Conservation (phyloP, 64 coral and sea anemone species). For the Montipora cactus region DNA sequence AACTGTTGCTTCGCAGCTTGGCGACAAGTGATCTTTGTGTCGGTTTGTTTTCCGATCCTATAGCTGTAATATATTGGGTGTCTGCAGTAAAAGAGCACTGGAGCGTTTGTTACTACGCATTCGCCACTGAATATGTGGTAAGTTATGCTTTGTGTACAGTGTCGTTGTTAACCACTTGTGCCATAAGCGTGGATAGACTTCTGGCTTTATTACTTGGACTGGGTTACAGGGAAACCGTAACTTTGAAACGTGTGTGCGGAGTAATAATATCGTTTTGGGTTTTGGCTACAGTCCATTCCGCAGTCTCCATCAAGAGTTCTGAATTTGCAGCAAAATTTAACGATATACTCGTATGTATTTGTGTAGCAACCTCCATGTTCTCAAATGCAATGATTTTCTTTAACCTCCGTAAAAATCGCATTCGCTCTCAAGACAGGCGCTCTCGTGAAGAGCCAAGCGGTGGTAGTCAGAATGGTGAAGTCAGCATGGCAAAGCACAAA, state of each 20-base stretch:
- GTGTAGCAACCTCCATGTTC: not conserved
- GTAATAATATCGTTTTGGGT: not conserved
- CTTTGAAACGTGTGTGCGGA: not conserved
- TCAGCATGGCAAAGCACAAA: not conserved
- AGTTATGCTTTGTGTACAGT: not conserved
- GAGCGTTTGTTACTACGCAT: too few species aligned
- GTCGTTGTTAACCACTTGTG: not conserved
- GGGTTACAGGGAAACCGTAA: not conserved
- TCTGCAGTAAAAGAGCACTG: too few species aligned
- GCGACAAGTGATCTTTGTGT: too few species aligned
- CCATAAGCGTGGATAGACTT: not conserved
- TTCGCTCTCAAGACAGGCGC: not conserved
- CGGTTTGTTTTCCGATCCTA: too few species aligned
- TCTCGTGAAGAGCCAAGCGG: not conserved
- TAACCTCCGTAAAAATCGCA: not conserved
- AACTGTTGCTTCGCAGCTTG: too few species aligned
- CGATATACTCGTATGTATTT: not conserved
- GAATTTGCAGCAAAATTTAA: not conserved
- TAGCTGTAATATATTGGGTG: too few species aligned
- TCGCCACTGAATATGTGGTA: too few species aligned
- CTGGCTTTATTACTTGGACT: not conserved
- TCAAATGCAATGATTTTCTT: not conserved
- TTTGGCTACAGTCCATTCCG: not conserved
- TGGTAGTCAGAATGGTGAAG: not conserved
- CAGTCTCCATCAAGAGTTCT: too few species aligned